Percentiles rank a stretch among this genome's conserved stretches.
phyloP scores from a whole-genome alignment of 1,140 invertebrate genomes.

The Phocides pigmalion region DNA sequence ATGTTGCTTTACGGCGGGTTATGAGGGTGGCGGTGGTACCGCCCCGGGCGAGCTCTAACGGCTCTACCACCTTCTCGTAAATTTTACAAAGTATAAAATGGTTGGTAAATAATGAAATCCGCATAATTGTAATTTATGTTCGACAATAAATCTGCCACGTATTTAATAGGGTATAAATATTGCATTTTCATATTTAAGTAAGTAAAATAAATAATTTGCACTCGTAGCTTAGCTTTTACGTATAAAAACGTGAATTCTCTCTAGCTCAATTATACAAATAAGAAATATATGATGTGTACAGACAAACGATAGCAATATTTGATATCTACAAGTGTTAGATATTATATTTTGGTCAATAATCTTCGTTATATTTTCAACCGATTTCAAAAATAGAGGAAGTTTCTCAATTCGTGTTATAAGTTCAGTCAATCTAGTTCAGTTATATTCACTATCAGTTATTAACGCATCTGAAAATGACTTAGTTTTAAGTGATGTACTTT shows the following conservation, averaged over 20 bases:
- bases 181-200: neutral
- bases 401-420: no score
- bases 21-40: no score
- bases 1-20: no score
- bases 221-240: conserved; percentile 10
- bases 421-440: no score
- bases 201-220: conserved; percentile 9
- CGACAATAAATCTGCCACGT: conserved; percentile 22
- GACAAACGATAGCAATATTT: conserved; percentile 4
- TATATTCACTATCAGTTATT: no score
- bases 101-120: neutral
- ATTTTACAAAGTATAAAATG: neutral
- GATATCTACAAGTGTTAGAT: conserved; percentile 3
- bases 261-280: conserved; percentile 20
- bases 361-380: neutral
- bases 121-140: neutral
- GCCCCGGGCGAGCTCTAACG: no score
- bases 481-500: no score
- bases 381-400: no score
- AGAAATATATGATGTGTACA: neutral
- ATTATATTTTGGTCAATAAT: neutral
- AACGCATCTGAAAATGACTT: no score
- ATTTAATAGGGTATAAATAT: neutral
- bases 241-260: conserved; percentile 11
- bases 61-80: no score